phyloP scores from a whole-genome alignment of 2,113 vertebrate genomes.

The Piaya cayana region DNA sequence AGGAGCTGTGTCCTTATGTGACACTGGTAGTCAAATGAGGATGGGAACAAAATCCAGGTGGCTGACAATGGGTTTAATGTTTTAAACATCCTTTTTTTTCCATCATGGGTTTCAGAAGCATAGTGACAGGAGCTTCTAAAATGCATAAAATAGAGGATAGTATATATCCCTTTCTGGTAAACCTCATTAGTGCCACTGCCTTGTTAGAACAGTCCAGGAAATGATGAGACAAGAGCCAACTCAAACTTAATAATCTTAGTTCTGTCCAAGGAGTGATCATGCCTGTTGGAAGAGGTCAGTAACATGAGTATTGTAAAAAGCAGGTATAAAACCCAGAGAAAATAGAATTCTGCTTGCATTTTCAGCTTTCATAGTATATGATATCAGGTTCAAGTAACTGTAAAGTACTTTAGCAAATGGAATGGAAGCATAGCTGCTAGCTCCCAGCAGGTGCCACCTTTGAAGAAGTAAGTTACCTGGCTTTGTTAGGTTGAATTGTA shows the following conservation, averaged over 20 bases:
- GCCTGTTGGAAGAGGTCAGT: background rate
- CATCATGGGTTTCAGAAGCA: background rate
- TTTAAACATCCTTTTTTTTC: background rate
- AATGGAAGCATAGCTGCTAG: background rate
- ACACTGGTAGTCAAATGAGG: background rate
- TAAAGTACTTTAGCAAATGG: background rate
- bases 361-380: background rate
- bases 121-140: background rate
- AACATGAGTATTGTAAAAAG: background rate
- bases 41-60: background rate
- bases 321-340: background rate
- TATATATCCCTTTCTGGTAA: background rate
- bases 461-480: background rate
- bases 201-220: background rate
- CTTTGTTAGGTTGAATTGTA: background rate
- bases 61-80: background rate
- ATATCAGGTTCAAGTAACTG: background rate
- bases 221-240: background rate
- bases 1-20: conserved; percentile 4
- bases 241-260: background rate
- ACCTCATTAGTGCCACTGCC: background rate
- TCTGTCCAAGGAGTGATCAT: background rate
- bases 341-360: background rate
- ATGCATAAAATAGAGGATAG: background rate
- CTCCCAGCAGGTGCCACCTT: background rate